Evolutionary conservation across 1,140 invertebrate species (phyloP).

Genomic region (Drosophila prosaltans): DNA sequence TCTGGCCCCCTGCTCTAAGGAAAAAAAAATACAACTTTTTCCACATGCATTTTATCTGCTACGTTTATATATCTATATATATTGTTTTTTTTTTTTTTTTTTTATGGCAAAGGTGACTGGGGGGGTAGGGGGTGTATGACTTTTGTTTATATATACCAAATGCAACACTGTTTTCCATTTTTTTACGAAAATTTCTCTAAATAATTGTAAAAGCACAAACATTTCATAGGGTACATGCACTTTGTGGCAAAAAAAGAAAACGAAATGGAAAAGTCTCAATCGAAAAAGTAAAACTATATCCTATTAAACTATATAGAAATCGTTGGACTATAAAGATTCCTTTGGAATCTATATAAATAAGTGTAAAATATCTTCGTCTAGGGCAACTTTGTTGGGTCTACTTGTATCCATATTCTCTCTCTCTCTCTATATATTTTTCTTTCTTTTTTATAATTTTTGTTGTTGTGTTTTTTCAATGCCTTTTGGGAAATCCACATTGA

Average conservation of each 20-base stretch:
- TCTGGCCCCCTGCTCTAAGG: constrained; percentile 50
- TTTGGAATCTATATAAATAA: neutral
- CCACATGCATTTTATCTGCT: constrained; percentile 75
- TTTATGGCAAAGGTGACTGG: neutral
- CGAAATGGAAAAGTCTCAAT: too few species aligned
- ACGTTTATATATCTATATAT: neutral
- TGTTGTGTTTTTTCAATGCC: constrained; percentile 1
- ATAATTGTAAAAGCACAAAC: constrained; percentile 35
- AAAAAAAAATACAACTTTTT: constrained; percentile 50
- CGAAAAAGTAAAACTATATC: too few species aligned
- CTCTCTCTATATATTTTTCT: neutral
- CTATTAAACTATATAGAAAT: too few species aligned
- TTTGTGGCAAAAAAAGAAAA: neutral
- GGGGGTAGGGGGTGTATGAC: neutral
- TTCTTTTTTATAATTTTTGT: neutral
- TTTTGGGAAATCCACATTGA: constrained; percentile 10
- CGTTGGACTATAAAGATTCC: too few species aligned
- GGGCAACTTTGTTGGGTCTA: neutral
- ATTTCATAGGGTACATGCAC: neutral
- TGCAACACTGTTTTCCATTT: constrained; percentile 69
- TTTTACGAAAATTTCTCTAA: constrained; percentile 66
- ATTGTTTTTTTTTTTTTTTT: neutral
- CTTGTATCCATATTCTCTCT: too few species aligned
- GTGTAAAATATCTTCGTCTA: neutral
- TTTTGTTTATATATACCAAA: constrained; percentile 16